These are phyloP conservation scores for Limenitis camilla DNA, from an alignment of 2,888 invertebrate genomes.

Conservation along the genomic window DNA sequence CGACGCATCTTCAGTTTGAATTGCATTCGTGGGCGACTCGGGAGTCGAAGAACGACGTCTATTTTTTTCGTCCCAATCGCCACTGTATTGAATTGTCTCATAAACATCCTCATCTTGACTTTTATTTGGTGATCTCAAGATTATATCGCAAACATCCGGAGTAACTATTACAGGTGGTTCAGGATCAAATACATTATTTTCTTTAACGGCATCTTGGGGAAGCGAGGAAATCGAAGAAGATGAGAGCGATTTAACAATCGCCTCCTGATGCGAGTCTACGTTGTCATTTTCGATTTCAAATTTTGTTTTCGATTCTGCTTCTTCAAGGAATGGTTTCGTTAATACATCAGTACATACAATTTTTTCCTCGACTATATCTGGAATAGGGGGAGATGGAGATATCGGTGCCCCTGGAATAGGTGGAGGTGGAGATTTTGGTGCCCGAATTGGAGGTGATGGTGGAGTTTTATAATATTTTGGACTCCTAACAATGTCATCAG, in stretches of 20 bases:
- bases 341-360: background rate
- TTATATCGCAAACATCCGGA: conserved; percentile 42
- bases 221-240: conserved; percentile 39
- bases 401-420: conserved; percentile 32
- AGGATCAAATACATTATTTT: conserved; percentile 31
- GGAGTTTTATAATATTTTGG: conserved; percentile 24
- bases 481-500: conserved; percentile 9
- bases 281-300: conserved; percentile 20
- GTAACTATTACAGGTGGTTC: conserved; percentile 35
- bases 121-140: conserved; percentile 36
- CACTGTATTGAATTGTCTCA: conserved; percentile 50
- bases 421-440: conserved; percentile 53
- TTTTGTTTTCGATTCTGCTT: conserved; percentile 11
- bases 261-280: conserved; percentile 17
- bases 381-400: conserved; percentile 23
- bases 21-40: conserved; percentile 44
- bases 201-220: conserved; percentile 36
- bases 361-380: background rate
- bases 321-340: conserved; percentile 17
- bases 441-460: conserved; percentile 31
- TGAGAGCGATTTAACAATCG: conserved; percentile 25
- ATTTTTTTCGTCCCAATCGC: conserved; percentile 54
- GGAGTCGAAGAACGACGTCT: conserved; percentile 62
- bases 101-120: conserved; percentile 45
- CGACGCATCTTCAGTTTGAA: conserved; percentile 39